phyloP scores from a whole-genome alignment of 2,797 vertebrate genomes.

The Ctenopoma kingsleyae region DNA sequence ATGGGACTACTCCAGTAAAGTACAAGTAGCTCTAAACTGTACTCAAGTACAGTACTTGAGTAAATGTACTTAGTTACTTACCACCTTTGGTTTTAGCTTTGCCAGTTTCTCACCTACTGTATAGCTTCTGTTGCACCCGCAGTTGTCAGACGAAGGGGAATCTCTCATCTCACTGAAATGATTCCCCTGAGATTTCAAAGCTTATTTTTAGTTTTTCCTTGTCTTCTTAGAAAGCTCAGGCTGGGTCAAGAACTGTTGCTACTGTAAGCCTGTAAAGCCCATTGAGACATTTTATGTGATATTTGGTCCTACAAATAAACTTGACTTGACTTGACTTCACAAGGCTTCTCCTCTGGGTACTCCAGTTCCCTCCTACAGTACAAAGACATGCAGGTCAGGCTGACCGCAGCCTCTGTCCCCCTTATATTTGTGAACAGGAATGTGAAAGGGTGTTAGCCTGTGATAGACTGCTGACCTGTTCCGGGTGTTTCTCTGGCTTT shows the following conservation, averaged over 20 bases:
- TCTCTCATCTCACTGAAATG: constrained; percentile 18
- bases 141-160: constrained; percentile 37
- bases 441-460: constrained; percentile 52
- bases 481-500: constrained; percentile 25
- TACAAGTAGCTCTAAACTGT: no score
- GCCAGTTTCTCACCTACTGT: constrained; percentile 10
- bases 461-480: constrained; percentile 41
- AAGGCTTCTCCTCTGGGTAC: constrained; percentile 64
- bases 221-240: constrained; percentile 39
- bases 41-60: no score
- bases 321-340: constrained; percentile 67
- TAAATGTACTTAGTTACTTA: no score
- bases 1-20: no score
- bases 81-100: neutral
- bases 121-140: neutral
- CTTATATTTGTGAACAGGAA: constrained; percentile 48
- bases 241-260: constrained; percentile 35
- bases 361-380: constrained; percentile 42
- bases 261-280: constrained; percentile 53
- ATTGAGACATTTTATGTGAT: constrained; percentile 63
- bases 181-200: constrained; percentile 22
- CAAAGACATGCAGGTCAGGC: constrained; percentile 60
- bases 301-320: constrained; percentile 66
- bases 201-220: constrained; percentile 38
- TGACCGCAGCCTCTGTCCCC: constrained; percentile 39